Conservation (phyloP, 2,797 vertebrate species). For the Austrolebias charrua region DNA sequence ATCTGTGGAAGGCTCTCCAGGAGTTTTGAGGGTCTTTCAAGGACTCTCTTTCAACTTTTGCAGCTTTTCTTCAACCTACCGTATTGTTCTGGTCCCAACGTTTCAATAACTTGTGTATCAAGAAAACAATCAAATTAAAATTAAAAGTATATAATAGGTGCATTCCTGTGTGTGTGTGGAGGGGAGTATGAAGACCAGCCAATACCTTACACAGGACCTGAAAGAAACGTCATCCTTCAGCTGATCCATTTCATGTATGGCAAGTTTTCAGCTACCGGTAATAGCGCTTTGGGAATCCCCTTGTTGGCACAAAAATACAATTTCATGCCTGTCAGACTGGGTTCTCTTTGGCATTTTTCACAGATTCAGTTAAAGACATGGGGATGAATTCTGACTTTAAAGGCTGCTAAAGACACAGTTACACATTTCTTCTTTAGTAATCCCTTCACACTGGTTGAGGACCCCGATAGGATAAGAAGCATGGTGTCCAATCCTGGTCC, state of each 20-base stretch:
- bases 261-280: background rate
- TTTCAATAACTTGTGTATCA: too few species aligned
- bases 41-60: too few species aligned
- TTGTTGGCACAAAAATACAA: background rate
- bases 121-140: too few species aligned
- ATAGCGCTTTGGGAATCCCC: background rate
- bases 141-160: background rate
- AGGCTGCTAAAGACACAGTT: background rate
- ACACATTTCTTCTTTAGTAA: background rate
- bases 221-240: background rate
- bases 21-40: too few species aligned
- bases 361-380: background rate
- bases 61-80: too few species aligned
- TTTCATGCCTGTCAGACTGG: background rate
- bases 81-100: too few species aligned
- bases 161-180: background rate
- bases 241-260: background rate
- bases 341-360: background rate
- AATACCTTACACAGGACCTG: background rate
- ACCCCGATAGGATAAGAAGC: too few species aligned
- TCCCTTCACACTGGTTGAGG: too few species aligned
- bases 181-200: background rate
- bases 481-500: too few species aligned
- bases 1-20: too few species aligned
- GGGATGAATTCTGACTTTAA: background rate